Evolutionary conservation across 2,797 vertebrate genomes (phyloP), one percentile per base, ranked within the genome.

Genomic region (Margarornis squamiger): DNA sequence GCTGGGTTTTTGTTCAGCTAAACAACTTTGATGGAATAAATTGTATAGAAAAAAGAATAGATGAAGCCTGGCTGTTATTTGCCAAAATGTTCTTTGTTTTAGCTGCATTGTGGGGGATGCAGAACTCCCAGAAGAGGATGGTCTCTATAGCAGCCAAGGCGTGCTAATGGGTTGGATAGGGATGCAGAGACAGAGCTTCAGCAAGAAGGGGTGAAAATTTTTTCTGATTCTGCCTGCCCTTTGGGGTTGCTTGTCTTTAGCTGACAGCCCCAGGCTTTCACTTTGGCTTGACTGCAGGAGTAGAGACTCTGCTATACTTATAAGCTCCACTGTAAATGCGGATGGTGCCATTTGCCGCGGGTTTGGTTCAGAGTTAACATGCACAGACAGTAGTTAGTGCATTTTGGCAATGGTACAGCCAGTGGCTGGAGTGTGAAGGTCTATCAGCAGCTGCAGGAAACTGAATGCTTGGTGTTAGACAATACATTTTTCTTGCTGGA

Each of bases 11-110:
- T 95, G 95, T 95, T 95, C 86, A 4, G 86, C 93, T 65, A 83
- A 95, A 93, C 73, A 85, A 75, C 84, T 92, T 77, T 29, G 90
- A 94, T 94, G 88, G 90, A 92, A 95, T 59, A 92, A 91, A 88
- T 96, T 93, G 80, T 93, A 61, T 75, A 77, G 95, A n/a, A 76
- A 55, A 92, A 90, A 93, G 84, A 96, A 88, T 68, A 86, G 89
- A 92, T 68, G 89, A 86, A 91, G 92, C 65, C 51, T 92, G 81
- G 75, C 87, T 96, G 78, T 91, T 93, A 91, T 67, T 96, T 95
- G 84, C 85, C 73, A 83, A 95, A 86, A 92, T 86, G 85, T 51
- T 81, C 84, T 96, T 97, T 94, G 96, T 94, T 94, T 95, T 91
- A 94, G 73, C 62, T 90, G 82, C 1, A 2, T 16, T 39, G 75